Conservation (phyloP, 2,113 vertebrate species). For the Sander lucioperca region DNA sequence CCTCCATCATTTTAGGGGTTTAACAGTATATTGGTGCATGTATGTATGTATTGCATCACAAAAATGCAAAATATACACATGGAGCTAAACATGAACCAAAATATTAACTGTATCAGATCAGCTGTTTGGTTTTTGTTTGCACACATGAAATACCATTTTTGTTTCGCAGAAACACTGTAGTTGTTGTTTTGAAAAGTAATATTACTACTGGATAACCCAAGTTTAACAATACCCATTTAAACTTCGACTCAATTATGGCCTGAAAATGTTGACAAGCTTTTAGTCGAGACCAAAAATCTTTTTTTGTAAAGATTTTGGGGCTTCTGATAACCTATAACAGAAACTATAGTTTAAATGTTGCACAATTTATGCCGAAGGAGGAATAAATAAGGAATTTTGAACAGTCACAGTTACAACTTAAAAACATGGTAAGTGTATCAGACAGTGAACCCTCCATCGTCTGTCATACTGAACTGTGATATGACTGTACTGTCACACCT, state of each 20-base stretch:
- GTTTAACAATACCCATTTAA: neutral
- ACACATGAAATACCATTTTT: neutral
- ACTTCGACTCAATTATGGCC: neutral
- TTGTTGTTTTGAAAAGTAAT: neutral
- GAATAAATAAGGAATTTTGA: neutral
- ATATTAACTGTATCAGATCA: neutral
- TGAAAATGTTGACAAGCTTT: neutral
- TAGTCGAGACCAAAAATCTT: neutral
- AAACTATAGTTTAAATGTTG: neutral
- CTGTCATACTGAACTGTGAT: slow-evolving; percentile 2
- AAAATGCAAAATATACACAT: neutral
- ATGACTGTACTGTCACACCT: neutral
- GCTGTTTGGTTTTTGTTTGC: neutral
- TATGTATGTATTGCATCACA: no score
- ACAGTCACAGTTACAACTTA: neutral
- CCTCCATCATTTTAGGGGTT: neutral
- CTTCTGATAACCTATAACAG: neutral
- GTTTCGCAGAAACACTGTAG: neutral
- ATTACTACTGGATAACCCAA: no score
- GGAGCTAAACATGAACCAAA: neutral
- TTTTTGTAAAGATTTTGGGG: neutral
- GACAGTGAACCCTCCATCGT: neutral
- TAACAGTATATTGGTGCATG: neutral
- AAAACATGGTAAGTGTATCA: neutral
- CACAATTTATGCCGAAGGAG: neutral